Percentiles rank a stretch among this genome's conserved stretches.
Conservation (phyloP, 2,113 vertebrate species). For the Myodes glareolus region DNA sequence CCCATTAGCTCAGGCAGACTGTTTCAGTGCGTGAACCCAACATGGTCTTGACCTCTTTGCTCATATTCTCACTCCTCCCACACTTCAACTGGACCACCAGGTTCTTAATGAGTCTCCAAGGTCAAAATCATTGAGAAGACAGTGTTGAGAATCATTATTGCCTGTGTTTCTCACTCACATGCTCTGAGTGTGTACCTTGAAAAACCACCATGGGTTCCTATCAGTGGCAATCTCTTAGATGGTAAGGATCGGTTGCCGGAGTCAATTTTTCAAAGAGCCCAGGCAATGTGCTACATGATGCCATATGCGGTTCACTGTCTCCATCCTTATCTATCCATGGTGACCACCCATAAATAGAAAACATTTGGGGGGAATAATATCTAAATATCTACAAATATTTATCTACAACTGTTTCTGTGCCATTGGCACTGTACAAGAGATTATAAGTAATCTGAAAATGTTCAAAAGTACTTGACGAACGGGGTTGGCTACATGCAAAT, state of each 20-base stretch:
- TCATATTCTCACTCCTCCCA: too few relatives aligned
- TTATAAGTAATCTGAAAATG: not conserved
- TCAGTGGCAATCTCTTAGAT: not conserved
- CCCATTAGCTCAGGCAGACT: too few relatives aligned
- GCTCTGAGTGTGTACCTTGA: not conserved
- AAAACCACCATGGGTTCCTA: not conserved
- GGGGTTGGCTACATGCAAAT: not conserved
- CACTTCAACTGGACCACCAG: not conserved
- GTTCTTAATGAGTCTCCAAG: not conserved
- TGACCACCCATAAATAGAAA: not conserved
- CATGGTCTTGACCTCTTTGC: too few relatives aligned
- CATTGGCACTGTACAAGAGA: too few relatives aligned
- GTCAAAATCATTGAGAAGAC: slow-evolving; percentile 11
- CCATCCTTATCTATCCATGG: not conserved
- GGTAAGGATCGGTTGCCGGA: not conserved
- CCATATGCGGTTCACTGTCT: not conserved
- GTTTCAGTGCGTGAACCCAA: too few relatives aligned
- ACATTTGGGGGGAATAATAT: not conserved
- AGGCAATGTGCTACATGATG: not conserved
- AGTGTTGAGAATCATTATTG: not conserved
- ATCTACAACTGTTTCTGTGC: not conserved
- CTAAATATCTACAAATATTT: not conserved
- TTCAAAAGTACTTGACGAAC: not conserved
- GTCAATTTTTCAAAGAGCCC: not conserved
- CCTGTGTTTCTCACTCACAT: not conserved